Percentiles rank a stretch among this genome's conserved stretches.
phyloP scores from a whole-genome alignment of 2,888 invertebrate species.

The Rhopalosiphum nymphaeae region DNA sequence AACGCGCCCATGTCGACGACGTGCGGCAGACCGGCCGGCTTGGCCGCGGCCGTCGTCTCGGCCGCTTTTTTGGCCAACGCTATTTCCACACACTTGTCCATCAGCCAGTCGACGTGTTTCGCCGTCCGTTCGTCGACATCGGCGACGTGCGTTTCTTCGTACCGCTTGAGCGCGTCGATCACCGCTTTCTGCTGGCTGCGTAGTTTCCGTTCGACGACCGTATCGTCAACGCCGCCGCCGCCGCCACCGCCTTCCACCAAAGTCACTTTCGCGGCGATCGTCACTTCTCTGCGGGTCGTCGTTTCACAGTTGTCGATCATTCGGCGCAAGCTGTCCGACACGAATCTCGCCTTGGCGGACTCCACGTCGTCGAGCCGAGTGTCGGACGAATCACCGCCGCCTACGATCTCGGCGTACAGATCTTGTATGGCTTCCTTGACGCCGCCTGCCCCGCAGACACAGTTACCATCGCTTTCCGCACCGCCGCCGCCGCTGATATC shows the following conservation, averaged over 20 bases:
- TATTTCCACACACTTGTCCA: neutral
- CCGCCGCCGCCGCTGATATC: neutral
- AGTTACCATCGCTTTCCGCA: no score
- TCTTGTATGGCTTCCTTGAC: conserved; percentile 46
- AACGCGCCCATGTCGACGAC: neutral
- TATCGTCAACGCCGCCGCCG: neutral
- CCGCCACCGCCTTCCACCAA: no score
- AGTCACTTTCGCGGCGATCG: neutral
- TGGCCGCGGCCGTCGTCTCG: neutral
- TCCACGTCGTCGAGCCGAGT: neutral
- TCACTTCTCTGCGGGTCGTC: neutral
- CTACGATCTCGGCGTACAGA: conserved; percentile 27
- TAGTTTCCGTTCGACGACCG: neutral
- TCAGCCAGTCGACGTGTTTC: neutral
- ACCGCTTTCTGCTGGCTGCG: neutral
- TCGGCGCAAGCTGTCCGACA: neutral
- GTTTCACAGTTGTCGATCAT: neutral
- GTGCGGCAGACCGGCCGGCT: neutral
- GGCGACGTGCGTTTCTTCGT: neutral
- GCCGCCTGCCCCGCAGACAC: neutral
- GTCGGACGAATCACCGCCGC: neutral
- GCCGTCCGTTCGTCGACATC: neutral
- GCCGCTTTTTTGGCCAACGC: neutral
- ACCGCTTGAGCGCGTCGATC: neutral
- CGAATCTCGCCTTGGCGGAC: conserved; percentile 22